Conservation (phyloP, 2,797 vertebrate species). For the Zalophus californianus region DNA sequence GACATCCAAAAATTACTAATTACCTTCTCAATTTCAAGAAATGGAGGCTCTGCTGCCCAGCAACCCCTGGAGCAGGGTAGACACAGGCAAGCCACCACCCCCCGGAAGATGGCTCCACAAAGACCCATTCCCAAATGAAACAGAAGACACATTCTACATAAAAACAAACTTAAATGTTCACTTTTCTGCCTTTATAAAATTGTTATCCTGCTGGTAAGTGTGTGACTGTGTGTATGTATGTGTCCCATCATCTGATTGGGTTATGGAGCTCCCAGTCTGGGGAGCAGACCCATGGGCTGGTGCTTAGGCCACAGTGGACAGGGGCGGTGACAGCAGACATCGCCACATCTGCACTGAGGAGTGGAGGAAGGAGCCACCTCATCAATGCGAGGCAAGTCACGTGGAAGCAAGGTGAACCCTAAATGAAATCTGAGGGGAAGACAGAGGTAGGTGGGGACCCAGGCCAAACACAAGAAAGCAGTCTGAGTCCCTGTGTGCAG, state of each 20-base stretch:
- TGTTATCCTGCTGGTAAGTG: neutral
- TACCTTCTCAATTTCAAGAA: neutral
- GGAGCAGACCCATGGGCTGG: neutral
- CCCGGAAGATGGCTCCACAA: accelerated
- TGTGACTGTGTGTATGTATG: no score
- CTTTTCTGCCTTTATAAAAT: neutral
- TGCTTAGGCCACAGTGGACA: neutral
- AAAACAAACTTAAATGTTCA: neutral
- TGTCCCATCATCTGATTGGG: neutral
- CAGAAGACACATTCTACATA: neutral
- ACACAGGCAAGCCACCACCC: neutral
- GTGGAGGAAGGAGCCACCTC: neutral
- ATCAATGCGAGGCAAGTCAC: neutral
- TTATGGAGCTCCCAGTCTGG: neutral
- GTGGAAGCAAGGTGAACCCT: neutral
- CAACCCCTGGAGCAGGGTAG: neutral
- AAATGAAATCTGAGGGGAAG: neutral
- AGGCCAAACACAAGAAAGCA: neutral
- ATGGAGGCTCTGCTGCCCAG: neutral
- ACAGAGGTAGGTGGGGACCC: neutral
- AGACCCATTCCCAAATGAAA: neutral
- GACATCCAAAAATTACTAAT: neutral
- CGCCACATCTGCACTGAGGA: neutral
- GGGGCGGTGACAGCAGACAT: neutral
- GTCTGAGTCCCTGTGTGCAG: neutral